Conservation (phyloP, 2,888 invertebrate species). For the Apocheima hispidaria region DNA sequence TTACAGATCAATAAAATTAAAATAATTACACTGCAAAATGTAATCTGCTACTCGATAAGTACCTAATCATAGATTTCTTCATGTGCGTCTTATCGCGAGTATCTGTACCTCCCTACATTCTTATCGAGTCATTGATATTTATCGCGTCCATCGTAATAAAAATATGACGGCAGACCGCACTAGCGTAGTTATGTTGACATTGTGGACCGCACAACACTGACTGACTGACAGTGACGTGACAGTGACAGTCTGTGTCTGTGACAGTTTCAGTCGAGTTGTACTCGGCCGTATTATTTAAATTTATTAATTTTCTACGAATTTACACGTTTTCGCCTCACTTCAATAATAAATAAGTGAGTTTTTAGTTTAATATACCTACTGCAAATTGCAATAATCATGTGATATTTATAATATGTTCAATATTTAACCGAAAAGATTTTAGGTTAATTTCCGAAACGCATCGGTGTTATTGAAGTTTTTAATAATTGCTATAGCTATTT, state of each 20-base stretch:
- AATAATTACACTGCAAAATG: background rate
- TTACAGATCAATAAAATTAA: too few relatives aligned
- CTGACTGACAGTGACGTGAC: too few relatives aligned
- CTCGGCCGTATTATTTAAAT: background rate
- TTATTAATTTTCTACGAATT: background rate
- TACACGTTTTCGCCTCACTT: background rate
- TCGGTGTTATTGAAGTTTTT: background rate
- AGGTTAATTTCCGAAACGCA: conserved; percentile 1
- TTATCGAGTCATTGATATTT: background rate
- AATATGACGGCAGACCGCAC: background rate
- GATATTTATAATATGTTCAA: background rate
- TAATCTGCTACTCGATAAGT: too few relatives aligned
- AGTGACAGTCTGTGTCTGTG: too few relatives aligned
- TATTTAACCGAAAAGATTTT: background rate
- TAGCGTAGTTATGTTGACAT: too few relatives aligned
- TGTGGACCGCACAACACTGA: too few relatives aligned
- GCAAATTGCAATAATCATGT: background rate
- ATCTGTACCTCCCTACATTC: too few relatives aligned
- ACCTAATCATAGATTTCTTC: too few relatives aligned
- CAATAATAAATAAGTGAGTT: background rate
- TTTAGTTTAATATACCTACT: background rate
- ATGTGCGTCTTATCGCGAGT: too few relatives aligned
- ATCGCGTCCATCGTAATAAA: background rate
- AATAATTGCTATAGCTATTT: conserved; percentile 5
- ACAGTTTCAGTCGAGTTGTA: too few relatives aligned